Evolutionary conservation across 2,888 invertebrate genomes (phyloP).

Genomic region (Acronicta aceris): DNA sequence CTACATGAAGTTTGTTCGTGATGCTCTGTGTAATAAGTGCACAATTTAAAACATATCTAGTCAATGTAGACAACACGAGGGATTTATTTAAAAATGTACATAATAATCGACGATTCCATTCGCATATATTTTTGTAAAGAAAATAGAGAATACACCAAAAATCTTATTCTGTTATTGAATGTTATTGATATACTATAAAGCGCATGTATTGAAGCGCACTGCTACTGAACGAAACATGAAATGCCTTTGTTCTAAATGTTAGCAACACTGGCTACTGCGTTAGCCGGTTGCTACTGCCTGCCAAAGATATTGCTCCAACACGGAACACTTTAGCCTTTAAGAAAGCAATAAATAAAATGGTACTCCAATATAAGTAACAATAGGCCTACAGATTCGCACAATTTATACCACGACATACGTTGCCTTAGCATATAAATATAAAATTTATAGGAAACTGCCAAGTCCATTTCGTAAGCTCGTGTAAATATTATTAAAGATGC

Average conservation of each 20-base stretch:
- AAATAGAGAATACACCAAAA: slow-evolving; percentile 66
- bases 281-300: slow-evolving; percentile 30
- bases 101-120: slow-evolving; percentile 75
- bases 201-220: slow-evolving; percentile 33
- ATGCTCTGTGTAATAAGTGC: slow-evolving; percentile 72
- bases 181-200: slow-evolving; percentile 55
- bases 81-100: slow-evolving; percentile 80
- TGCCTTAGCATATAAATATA: slow-evolving; percentile 55
- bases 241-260: slow-evolving; percentile 41
- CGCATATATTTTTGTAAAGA: slow-evolving; percentile 82
- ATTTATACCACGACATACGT: slow-evolving; percentile 38
- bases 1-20: slow-evolving; percentile 75
- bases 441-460: slow-evolving; percentile 37
- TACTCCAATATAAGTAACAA: slow-evolving; percentile 29
- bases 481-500: slow-evolving; percentile 54
- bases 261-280: slow-evolving; percentile 23
- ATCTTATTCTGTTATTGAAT: slow-evolving; percentile 59
- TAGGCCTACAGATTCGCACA: slow-evolving; percentile 39
- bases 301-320: slow-evolving; percentile 44
- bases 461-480: slow-evolving; percentile 50
- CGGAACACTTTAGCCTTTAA: slow-evolving; percentile 46
- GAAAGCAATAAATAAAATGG: slow-evolving; percentile 52
- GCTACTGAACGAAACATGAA: slow-evolving; percentile 39
- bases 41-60: slow-evolving; percentile 88
- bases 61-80: slow-evolving; percentile 82